These are phyloP conservation scores for Varanus salvator DNA, from an alignment of 2,113 vertebrate genomes.

Conservation along the genomic window DNA sequence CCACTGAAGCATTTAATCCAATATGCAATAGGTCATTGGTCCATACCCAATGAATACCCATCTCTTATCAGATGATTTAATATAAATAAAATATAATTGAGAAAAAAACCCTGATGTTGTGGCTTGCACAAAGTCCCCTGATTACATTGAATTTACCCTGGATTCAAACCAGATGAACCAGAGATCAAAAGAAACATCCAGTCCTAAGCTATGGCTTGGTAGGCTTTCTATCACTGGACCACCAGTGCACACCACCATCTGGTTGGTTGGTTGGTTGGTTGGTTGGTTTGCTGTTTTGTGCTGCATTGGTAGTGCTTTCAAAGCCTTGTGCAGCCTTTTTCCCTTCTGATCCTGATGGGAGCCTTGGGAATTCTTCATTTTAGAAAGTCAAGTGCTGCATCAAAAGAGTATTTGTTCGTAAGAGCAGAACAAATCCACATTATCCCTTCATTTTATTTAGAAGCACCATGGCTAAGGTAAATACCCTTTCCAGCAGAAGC, in stretches of 20 bases:
- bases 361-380: not conserved
- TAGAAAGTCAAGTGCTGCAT: not conserved
- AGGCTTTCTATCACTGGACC: not conserved
- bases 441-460: conserved; percentile 9
- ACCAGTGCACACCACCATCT: not conserved
- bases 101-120: not conserved
- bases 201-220: not conserved
- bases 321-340: not conserved
- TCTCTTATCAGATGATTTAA: not conserved
- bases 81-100: not conserved
- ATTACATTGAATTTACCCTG: not conserved
- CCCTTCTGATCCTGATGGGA: not conserved
- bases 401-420: conserved; percentile 6
- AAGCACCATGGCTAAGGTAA: not conserved
- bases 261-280: not conserved
- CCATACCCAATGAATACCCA: not conserved
- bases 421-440: conserved; percentile 26
- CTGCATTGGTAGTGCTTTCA: not conserved
- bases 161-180: not conserved
- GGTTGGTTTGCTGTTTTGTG: too few relatives aligned
- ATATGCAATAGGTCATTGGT: not conserved
- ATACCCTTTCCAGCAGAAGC: conserved; percentile 47
- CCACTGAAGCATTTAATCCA: conserved; percentile 12
- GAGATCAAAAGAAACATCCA: not conserved
- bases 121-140: not conserved